phyloP scores from a whole-genome alignment of 1,140 invertebrate species.

The Fopius arisanus region DNA sequence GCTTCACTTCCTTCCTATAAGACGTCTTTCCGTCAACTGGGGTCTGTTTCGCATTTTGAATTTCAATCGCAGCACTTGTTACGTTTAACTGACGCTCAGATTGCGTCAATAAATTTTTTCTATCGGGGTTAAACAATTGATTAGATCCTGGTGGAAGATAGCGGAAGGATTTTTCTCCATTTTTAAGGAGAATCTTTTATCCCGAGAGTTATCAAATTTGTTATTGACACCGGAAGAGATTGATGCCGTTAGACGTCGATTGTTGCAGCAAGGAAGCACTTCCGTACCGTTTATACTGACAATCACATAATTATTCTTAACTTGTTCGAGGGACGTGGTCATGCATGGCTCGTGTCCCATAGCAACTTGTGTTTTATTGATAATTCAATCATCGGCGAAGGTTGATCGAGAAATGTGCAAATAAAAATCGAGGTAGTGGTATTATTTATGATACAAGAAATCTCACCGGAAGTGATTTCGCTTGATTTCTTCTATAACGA shows the following conservation, averaged over 20 bases:
- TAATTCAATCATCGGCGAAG: slow-evolving; percentile 25
- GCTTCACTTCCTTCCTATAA: slow-evolving; percentile 9
- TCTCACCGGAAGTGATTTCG: no score
- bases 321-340: slow-evolving; percentile 18
- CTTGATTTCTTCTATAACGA: no score
- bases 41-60: neutral
- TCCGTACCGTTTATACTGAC: slow-evolving; percentile 17
- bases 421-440: neutral
- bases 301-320: slow-evolving; percentile 17
- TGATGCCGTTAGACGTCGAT: slow-evolving; percentile 17
- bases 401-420: slow-evolving; percentile 12
- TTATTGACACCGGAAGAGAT: slow-evolving; percentile 20
- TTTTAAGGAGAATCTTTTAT: neutral
- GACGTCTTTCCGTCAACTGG: slow-evolving; percentile 1
- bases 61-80: slow-evolving; percentile 1
- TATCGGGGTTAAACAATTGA: neutral
- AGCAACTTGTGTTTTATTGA: neutral
- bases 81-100: neutral
- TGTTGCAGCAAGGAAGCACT: slow-evolving; percentile 25
- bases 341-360: slow-evolving; percentile 20
- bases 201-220: neutral
- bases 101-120: neutral
- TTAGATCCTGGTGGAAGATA: neutral
- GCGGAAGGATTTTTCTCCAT: neutral
- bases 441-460: no score